Conservation (phyloP, 2,113 vertebrate species). For the Erythrocercus mccallii region DNA sequence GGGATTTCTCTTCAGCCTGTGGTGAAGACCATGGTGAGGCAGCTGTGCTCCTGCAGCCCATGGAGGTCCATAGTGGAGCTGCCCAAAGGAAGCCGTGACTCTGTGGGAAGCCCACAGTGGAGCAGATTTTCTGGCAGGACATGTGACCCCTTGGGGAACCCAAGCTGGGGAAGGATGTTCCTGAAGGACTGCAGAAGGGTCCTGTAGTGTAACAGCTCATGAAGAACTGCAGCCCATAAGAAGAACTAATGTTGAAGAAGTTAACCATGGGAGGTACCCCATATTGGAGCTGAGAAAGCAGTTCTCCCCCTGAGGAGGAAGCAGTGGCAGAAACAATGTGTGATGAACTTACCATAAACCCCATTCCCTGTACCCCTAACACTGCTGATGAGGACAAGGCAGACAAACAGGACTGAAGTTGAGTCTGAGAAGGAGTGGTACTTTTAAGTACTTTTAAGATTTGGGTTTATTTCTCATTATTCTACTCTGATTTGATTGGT, state of each 20-base stretch:
- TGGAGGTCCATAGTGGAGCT: background rate
- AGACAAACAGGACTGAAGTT: background rate
- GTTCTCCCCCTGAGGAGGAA: background rate
- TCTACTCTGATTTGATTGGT: background rate
- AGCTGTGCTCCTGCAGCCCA: background rate
- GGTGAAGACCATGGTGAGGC: background rate
- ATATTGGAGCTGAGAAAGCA: background rate
- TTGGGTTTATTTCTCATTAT: background rate
- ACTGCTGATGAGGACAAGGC: background rate
- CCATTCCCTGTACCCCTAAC: too few relatives aligned
- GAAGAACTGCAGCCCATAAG: too few relatives aligned
- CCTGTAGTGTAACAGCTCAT: too few relatives aligned
- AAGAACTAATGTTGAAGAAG: fast-evolving
- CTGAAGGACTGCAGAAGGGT: background rate
- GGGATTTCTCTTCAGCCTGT: background rate
- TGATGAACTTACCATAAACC: background rate
- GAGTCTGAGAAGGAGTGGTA: background rate
- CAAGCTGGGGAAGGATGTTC: background rate
- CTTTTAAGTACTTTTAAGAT: background rate
- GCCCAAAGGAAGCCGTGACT: background rate
- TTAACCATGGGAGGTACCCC: background rate
- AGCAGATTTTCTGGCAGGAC: background rate
- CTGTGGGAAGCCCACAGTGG: background rate
- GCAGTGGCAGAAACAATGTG: fast-evolving
- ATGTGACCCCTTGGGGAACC: background rate